A percentile compares a stretch with the other conserved stretches of the same genome.
Evolutionary conservation across 2,888 invertebrate genomes (phyloP).

Genomic region (Epinotia ramella): DNA sequence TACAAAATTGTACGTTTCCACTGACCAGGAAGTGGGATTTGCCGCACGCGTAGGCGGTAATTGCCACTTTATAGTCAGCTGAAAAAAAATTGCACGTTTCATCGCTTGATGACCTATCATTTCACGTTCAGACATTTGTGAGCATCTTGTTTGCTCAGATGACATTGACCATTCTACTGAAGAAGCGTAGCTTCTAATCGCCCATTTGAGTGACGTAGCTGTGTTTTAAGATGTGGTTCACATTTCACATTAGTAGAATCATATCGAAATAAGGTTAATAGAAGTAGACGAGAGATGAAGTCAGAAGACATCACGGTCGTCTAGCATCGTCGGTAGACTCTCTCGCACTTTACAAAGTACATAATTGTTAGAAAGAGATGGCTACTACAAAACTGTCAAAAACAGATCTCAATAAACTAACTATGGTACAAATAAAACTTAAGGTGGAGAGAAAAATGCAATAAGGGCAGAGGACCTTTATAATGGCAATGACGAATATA

Average conservation of each 20-base stretch:
- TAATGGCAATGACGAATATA: slow-evolving; percentile 10
- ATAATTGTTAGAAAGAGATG: background rate
- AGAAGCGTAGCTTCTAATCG: too few relatives aligned
- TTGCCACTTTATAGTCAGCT: too few relatives aligned
- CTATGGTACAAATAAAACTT: slow-evolving; percentile 25
- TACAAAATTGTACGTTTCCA: too few relatives aligned
- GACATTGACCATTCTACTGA: too few relatives aligned
- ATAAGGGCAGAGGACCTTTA: slow-evolving; percentile 44
- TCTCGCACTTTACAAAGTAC: background rate
- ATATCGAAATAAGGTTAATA: background rate
- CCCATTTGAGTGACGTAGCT: too few relatives aligned
- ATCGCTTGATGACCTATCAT: too few relatives aligned
- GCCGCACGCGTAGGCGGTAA: too few relatives aligned
- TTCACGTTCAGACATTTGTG: too few relatives aligned
- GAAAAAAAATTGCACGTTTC: too few relatives aligned
- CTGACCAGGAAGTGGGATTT: too few relatives aligned
- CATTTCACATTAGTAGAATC: background rate
- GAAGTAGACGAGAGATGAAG: background rate
- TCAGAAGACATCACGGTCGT: background rate
- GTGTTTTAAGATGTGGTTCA: too few relatives aligned
- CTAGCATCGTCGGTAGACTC: background rate
- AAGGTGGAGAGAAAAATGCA: slow-evolving; percentile 57
- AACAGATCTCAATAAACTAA: background rate
- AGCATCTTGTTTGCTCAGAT: too few relatives aligned
- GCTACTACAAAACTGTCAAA: background rate